Evolutionary conservation across 2,797 vertebrate species (phyloP).

Genomic region (Pseudochromis fuscus): DNA sequence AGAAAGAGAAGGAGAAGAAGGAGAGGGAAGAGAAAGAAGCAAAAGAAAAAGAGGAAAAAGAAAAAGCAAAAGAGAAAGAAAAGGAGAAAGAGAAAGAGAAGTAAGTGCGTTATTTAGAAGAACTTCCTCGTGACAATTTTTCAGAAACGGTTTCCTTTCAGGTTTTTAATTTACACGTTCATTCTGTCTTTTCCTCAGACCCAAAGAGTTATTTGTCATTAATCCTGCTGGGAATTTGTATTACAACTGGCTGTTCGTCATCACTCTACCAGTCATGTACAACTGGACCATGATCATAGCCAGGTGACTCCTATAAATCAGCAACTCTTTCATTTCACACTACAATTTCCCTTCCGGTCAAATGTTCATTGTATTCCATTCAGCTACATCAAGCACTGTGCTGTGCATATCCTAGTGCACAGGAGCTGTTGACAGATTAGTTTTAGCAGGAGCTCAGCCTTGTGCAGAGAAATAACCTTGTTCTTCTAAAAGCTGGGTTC

Average conservation of each 20-base stretch:
- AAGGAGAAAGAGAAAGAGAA: slow-evolving; percentile 64
- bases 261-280: slow-evolving; percentile 97
- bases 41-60: slow-evolving; percentile 47
- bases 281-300: slow-evolving; percentile 98
- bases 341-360: neutral
- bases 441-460: neutral
- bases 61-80: slow-evolving; percentile 76
- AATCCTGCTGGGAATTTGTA: slow-evolving; percentile 93
- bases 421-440: neutral
- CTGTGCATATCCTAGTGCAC: neutral
- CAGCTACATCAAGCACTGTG: neutral
- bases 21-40: slow-evolving; percentile 47
- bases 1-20: slow-evolving; percentile 70
- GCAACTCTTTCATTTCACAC: neutral
- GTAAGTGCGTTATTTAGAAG: slow-evolving; percentile 44
- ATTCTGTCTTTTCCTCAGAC: slow-evolving; percentile 65
- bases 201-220: slow-evolving; percentile 88
- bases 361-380: slow-evolving; percentile 9
- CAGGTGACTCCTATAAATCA: slow-evolving; percentile 83
- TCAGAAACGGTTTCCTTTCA: neutral
- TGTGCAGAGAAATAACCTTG: neutral
- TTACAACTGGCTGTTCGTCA: slow-evolving; percentile 96
- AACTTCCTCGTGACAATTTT: neutral
- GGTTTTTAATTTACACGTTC: slow-evolving; percentile 1
- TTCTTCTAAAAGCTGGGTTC: neutral